These are phyloP conservation scores for Lampris incognitus DNA, from an alignment of 2,113 vertebrate genomes.

Conservation along the genomic window DNA sequence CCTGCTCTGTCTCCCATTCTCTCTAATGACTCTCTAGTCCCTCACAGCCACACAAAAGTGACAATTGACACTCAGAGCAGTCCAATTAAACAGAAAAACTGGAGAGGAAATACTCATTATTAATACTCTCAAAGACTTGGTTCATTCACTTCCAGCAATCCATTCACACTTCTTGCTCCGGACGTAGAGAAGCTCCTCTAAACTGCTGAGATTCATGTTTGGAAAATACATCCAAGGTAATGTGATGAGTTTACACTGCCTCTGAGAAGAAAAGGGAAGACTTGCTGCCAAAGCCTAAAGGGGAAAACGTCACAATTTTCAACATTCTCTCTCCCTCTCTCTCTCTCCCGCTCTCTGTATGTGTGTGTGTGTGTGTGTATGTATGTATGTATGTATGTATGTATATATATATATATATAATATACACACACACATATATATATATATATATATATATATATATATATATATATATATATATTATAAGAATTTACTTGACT, in stretches of 20 bases:
- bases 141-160: not conserved
- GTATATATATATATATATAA: not conserved
- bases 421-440: too few relatives aligned
- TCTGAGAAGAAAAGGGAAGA: too few relatives aligned
- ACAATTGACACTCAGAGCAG: not conserved
- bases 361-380: constrained; percentile 6
- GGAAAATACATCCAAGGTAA: not conserved
- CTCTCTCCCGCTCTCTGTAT: not conserved
- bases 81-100: not conserved
- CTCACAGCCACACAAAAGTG: not conserved
- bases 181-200: not conserved
- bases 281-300: too few relatives aligned
- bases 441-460: too few relatives aligned
- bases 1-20: not conserved
- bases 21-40: constrained; percentile 1
- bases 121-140: not conserved
- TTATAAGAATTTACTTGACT: too few relatives aligned
- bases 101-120: not conserved
- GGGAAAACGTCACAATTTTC: too few relatives aligned
- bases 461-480: too few relatives aligned
- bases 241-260: too few relatives aligned
- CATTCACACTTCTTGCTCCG: not conserved
- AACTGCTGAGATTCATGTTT: not conserved
- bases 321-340: too few relatives aligned
- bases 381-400: not conserved